Evolutionary conservation across 2,888 invertebrate genomes (phyloP), one percentile per base, ranked within the genome.

Genomic region (Oconnorella tubifera): DNA sequence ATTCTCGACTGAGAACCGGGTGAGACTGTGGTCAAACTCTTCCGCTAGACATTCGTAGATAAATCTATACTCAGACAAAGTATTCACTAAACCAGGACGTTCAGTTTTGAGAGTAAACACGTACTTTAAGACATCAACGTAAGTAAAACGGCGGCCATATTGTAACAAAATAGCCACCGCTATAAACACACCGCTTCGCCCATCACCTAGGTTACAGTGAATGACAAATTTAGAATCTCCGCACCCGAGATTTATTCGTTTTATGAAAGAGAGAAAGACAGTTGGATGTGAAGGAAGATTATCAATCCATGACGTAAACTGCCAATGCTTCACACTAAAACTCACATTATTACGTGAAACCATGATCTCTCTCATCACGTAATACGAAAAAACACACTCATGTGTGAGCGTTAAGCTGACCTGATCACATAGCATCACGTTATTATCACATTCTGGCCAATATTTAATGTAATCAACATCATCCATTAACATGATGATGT

Each of bases 131-230:
- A 72, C 62, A 31, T 72, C 70, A n/a, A 72, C 62, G 25, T 51
- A 33, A 27, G 64, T 68, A 19, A 61, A 33, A n/a, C 50, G 27
- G 40, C 33, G 49, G 14, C 65, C 70, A 48, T 69, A 59, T 19
- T 58, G 23, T 50, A 68, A 49, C 4, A 72, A 66, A 6, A 61
- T 48, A 33, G 68, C 67, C 14, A 71, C 25, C 14, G 70, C 70
- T 6, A 72, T 19, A 53, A 58, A 72, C n/a, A 68, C 4, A 1
- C 72, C 72, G 55, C 68, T 66, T 4, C 70, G 63, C 4, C 72
- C 70, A 10, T 59, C 65, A 3, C 69, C 72, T 31, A 23, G 23
- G 19, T 68, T 62, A 49, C 70, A 72, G 50, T 72, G 72, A 27
- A 71, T 67, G 40, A 68, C 28, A 23, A 63, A 27, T 49, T 48